Conservation (phyloP, 2,113 vertebrate genomes). For the Crotophaga sulcirostris region DNA sequence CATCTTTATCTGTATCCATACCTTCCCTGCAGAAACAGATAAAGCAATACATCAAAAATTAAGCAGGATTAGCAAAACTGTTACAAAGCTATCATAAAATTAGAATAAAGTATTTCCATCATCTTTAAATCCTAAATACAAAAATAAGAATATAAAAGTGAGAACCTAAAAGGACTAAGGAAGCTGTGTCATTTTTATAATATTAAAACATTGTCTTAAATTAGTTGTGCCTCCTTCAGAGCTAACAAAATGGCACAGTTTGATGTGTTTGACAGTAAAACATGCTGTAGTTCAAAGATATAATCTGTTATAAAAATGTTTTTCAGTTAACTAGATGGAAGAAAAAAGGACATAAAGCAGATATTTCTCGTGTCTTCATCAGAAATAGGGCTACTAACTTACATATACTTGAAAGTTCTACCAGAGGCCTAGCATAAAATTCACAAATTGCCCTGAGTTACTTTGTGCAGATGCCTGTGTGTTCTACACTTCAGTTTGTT, state of each 20-base stretch:
- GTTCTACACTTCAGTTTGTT: background rate
- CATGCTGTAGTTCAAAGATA: constrained; percentile 44
- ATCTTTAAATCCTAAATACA: background rate
- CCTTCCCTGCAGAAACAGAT: constrained; percentile 81
- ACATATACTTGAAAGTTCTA: background rate
- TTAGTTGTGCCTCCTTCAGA: background rate
- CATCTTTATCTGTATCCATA: constrained; percentile 98
- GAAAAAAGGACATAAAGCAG: background rate
- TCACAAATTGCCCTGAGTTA: background rate
- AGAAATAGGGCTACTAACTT: background rate
- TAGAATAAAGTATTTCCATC: background rate
- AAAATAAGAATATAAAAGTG: background rate
- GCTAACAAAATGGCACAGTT: constrained; percentile 19
- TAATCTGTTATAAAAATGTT: constrained; percentile 21
- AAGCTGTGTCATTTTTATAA: background rate
- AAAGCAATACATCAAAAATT: constrained; percentile 15
- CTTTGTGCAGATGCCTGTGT: background rate
- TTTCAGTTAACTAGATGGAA: background rate
- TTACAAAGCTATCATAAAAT: background rate
- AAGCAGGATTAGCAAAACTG: background rate
- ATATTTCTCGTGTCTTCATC: background rate
- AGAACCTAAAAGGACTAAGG: background rate
- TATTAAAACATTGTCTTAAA: constrained; percentile 25
- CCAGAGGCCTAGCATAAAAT: background rate
- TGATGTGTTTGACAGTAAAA: constrained; percentile 46